Conservation (phyloP, 2,113 vertebrate species). For the Eretmochelys imbricata region DNA sequence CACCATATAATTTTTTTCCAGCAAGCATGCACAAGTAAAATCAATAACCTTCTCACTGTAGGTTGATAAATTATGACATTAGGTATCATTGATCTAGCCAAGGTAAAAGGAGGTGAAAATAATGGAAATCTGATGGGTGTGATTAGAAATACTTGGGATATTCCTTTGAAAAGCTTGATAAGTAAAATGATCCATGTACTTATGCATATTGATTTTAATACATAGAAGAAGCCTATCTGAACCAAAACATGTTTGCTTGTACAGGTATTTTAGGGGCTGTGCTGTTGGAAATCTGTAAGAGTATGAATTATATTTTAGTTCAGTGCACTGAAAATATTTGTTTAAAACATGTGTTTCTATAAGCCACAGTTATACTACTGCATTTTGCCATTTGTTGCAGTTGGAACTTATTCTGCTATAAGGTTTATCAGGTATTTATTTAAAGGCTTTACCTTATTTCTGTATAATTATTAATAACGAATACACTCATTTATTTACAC, state of each 20-base stretch:
- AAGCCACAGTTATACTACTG: not conserved
- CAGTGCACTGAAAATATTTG: not conserved
- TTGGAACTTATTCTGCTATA: not conserved
- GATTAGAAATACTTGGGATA: constrained; percentile 67
- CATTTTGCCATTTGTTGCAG: not conserved
- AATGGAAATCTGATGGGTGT: constrained; percentile 63
- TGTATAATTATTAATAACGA: constrained; percentile 20
- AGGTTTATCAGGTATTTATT: constrained; percentile 15
- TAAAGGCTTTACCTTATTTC: constrained; percentile 1
- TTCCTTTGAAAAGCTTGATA: constrained; percentile 70
- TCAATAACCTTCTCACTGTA: constrained; percentile 61
- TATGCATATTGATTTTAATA: constrained; percentile 46
- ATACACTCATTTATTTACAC: not conserved
- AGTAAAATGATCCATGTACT: constrained; percentile 33
- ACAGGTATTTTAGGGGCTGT: not conserved
- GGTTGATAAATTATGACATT: constrained; percentile 61
- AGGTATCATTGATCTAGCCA: constrained; percentile 66
- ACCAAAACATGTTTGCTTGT: constrained; percentile 49
- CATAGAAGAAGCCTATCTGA: constrained; percentile 38
- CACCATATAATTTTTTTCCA: constrained; percentile 14
- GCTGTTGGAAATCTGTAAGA: not conserved
- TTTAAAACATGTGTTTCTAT: constrained; percentile 40
- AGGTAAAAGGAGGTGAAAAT: constrained; percentile 58
- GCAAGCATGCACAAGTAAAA: constrained; percentile 1
- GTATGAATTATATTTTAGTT: constrained; percentile 12